These are phyloP conservation scores for Bergia sp. DNA, from an alignment of 92 coral and sea anemone species.

Conservation along the genomic window DNA sequence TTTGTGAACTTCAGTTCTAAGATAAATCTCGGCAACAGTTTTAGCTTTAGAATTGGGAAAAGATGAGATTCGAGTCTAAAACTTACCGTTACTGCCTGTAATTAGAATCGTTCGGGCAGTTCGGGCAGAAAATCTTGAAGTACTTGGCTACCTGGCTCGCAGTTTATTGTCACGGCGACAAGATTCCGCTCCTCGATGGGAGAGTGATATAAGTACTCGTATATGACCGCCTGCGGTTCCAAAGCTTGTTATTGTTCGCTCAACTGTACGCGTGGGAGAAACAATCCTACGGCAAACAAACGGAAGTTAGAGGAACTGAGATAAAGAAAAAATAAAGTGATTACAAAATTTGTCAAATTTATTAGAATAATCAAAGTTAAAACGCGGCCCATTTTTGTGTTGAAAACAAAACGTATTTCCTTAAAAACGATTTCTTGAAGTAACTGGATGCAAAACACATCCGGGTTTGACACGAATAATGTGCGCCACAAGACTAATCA, in stretches of 20 bases:
- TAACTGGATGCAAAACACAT: neutral
- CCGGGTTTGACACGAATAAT: neutral
- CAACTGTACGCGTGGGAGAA: neutral
- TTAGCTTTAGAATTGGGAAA: neutral
- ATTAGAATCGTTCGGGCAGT: neutral
- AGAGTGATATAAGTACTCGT: neutral
- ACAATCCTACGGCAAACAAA: neutral
- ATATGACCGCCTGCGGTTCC: neutral
- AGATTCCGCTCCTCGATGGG: neutral
- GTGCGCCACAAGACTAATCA: neutral
- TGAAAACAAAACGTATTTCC: neutral
- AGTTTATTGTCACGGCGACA: neutral
- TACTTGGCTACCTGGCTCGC: neutral
- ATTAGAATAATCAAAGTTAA: neutral
- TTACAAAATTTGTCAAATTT: neutral
- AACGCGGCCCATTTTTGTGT: neutral
- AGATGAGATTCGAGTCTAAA: too few relatives aligned
- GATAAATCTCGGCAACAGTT: too few relatives aligned
- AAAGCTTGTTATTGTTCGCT: neutral
- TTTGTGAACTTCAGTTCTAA: neutral
- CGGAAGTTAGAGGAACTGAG: slow-evolving; percentile 27
- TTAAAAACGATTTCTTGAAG: neutral
- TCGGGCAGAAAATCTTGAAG: neutral
- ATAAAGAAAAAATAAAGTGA: neutral
- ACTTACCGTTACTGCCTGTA: neutral